Evolutionary conservation across 64 coral and sea anemone species (phyloP), one percentile per base, ranked within the genome.

Genomic region (Orbicella faveolata): DNA sequence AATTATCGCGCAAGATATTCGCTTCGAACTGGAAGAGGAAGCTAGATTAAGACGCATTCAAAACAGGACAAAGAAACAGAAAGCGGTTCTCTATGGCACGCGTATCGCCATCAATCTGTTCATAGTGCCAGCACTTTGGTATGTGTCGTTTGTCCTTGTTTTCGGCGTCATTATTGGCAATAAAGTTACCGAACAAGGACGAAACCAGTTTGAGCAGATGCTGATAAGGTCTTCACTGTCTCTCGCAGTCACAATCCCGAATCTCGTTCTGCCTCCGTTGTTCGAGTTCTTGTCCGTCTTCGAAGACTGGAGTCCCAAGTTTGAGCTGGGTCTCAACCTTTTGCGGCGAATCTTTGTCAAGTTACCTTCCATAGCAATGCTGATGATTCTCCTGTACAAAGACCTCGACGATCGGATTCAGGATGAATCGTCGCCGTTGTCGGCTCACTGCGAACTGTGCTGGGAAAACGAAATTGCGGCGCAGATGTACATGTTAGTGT

Each of bases 401-500:
- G 62, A 89, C 52, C 51, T 87, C 19, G 21, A 74, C 44, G 76
- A 92, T 52, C 74, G 64, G 10, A 67, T 75, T 13, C 57, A 78
- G 81, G 74, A 92, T 11, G 12, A 26, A 1, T 21, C 65, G 33
- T 4, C 30, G 1, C 37, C 19, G 44, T 63, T 88, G 7, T 75
- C 84, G 36, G 69, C 87, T 16, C 88, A 92, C 11, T 96, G 95
- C 73, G 34, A 75, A 36, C 85, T 16, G 9, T 97, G 95, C n/a
- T 97, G 95, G 95, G 95, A 97, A 75, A 94, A 97, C 63, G 95
- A 94, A 16, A 84, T 97, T 6, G 92, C 95, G 4, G 92, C 95
- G 11, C 95, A 97, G 61, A 97, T 97, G 95, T 97, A 97, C 64
- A 97, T 97, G 95, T 64, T 97, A 23, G 84, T 97, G 11, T 97